These are phyloP conservation scores for Drosophila subpulchrella DNA, from an alignment of 1,140 invertebrate species.

Conservation along the genomic window DNA sequence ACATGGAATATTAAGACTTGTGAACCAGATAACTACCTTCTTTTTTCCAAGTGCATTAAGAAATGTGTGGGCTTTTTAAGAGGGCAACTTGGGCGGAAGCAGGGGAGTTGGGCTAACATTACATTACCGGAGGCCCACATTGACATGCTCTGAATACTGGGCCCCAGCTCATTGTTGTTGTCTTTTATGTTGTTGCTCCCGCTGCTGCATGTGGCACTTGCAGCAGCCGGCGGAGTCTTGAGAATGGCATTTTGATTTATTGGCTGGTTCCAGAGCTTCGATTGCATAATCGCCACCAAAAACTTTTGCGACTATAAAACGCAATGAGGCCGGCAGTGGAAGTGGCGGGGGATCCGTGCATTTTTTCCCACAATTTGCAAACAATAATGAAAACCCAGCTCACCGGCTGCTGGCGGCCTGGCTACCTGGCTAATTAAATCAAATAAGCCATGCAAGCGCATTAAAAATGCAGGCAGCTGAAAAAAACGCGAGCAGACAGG, in stretches of 20 bases:
- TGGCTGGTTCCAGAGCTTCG: conserved; percentile 70
- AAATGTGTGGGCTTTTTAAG: conserved; percentile 26
- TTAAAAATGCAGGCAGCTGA: conserved; percentile 46
- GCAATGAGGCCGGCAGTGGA: conserved; percentile 38
- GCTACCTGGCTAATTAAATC: conserved; percentile 70
- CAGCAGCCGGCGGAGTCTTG: conserved; percentile 62
- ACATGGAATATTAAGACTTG: too few relatives aligned
- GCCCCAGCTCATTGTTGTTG: conserved; percentile 44
- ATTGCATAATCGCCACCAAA: conserved; percentile 53
- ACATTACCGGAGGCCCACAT: conserved; percentile 77
- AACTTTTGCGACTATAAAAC: conserved; percentile 53
- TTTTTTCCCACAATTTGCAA: conserved; percentile 81
- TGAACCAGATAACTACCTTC: too few relatives aligned
- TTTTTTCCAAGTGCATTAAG: not conserved
- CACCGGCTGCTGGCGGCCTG: conserved; percentile 21
- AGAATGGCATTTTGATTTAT: conserved; percentile 81
- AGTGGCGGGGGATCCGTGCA: conserved; percentile 55
- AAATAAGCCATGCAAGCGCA: conserved; percentile 63
- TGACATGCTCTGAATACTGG: conserved; percentile 78
- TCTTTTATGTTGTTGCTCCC: conserved; percentile 2
- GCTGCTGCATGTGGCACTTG: conserved; percentile 56
- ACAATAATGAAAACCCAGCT: conserved; percentile 72
- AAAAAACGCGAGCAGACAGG: conserved; percentile 42
- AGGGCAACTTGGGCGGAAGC: conserved; percentile 3
- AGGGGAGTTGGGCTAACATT: conserved; percentile 59